A percentile compares a stretch with the other conserved stretches of the same genome.
Evolutionary conservation across 2,888 invertebrate genomes (phyloP).

Genomic region (Bugula neritina): DNA sequence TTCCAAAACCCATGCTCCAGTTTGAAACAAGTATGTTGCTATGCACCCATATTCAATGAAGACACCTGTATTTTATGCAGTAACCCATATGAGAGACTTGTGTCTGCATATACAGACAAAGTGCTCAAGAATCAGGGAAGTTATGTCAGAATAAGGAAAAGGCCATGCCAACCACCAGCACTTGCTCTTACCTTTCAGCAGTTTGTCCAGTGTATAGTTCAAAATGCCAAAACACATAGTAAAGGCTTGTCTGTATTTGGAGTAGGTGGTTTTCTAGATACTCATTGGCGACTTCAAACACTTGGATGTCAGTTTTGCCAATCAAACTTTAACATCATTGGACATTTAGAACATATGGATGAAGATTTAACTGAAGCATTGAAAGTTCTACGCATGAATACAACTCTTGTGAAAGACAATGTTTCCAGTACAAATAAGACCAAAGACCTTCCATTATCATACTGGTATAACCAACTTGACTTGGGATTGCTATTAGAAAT

Average conservation of each 20-base stretch:
- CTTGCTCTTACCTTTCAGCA: neutral
- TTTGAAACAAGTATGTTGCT: no score
- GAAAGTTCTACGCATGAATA: neutral
- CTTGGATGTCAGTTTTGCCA: neutral
- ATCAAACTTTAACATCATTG: constrained; percentile 2
- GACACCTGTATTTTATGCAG: no score
- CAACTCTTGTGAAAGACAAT: neutral
- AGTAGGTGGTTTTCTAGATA: neutral
- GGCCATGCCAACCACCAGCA: neutral
- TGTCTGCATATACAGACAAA: neutral
- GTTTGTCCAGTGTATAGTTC: neutral
- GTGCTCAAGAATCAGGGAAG: neutral
- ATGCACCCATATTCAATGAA: no score
- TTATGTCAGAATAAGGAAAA: neutral
- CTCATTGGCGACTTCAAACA: constrained; percentile 8
- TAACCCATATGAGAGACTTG: constrained; percentile 16
- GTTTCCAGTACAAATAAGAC: neutral
- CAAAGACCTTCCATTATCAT: neutral
- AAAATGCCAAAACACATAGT: neutral
- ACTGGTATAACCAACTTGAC: constrained; percentile 10
- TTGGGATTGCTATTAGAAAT: neutral
- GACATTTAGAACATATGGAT: constrained; percentile 13
- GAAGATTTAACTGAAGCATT: neutral
- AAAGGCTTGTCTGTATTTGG: neutral
- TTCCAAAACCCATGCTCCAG: no score